Base-by-base conservation (phyloP, 2,888 invertebrate species). In the Crocallis elinguaria region DNA sequence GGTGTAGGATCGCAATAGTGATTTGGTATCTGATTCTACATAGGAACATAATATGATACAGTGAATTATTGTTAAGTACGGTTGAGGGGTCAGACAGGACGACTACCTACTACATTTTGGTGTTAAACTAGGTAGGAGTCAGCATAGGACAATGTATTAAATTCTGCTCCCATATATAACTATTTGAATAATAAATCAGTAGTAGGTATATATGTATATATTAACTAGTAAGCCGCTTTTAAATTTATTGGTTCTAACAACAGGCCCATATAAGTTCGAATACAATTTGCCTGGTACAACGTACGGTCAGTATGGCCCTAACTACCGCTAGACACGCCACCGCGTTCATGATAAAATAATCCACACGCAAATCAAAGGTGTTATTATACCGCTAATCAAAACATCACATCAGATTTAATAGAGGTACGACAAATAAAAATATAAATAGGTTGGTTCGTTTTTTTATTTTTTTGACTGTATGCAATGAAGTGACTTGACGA, bases 241-340 rank as follows among this genome's bases (percentile, higher is more conserved):
- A 51, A 51, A 52, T 37, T 1, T 16, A 48, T 57, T 25, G 33
- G 41, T 36, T 29, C 17, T 33, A 23, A 42, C 25, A 49, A 38
- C 17, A 36, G 12, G 1, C 39, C 44, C 12, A 41, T 16, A 30
- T 32, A 48, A 46, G 30, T 27, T 36, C 45, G 46, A 51, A 51
- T 57, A 67, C 65, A 54, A 50, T 59, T 36, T 43, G 43, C 56
- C 39, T 42, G 25, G 32, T 50, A 54, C 38, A 16, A 37, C 4
- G 39, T 43, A 44, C 48, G 49, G 49, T 43, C 56, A 53, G 43
- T 19, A 21, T 37, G 32, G 23, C 35, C 29, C 37, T 54, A 57
- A 64, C 49, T 57, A 38, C 54, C 45, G 17, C 27, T 53, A 45
- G 57, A 49, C 64, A 64, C 57, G 64, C 60, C 12, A 60, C 36